A percentile compares a stretch with the other conserved stretches of the same genome.
Conservation (phyloP, 2,113 vertebrate genomes). For the Peromyscus maniculatus region DNA sequence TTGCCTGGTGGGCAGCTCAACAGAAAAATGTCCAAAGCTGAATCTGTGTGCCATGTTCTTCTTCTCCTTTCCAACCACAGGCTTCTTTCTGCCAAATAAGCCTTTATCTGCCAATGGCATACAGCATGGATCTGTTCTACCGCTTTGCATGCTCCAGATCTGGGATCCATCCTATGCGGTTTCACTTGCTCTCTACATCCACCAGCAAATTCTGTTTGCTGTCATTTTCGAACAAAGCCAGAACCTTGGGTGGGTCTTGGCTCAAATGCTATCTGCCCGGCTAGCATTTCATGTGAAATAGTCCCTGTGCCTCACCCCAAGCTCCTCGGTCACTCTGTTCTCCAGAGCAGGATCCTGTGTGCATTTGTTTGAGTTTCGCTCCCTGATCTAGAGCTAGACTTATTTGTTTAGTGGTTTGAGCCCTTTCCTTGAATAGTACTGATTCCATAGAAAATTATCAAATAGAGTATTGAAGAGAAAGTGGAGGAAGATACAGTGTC, state of each 20-base stretch:
- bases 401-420: neutral
- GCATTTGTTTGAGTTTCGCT: neutral
- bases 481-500: neutral
- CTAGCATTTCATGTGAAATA: neutral
- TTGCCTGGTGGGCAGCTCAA: neutral
- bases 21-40: neutral
- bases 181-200: neutral
- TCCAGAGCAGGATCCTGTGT: neutral
- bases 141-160: neutral
- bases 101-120: neutral
- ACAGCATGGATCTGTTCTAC: neutral
- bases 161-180: neutral
- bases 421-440: neutral
- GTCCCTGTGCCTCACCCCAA: rapidly evolving
- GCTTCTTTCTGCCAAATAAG: neutral
- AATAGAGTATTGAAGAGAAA: neutral
- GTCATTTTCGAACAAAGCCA: neutral
- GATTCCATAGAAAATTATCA: constrained; percentile 6
- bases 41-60: neutral
- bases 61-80: neutral
- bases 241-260: neutral
- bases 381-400: neutral
- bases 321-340: neutral
- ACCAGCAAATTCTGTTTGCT: neutral
- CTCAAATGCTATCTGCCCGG: neutral